A percentile compares a stretch with the other conserved stretches of the same genome.
Evolutionary conservation across 2,888 invertebrate genomes (phyloP).

Genomic region (Orchestes rusci): DNA sequence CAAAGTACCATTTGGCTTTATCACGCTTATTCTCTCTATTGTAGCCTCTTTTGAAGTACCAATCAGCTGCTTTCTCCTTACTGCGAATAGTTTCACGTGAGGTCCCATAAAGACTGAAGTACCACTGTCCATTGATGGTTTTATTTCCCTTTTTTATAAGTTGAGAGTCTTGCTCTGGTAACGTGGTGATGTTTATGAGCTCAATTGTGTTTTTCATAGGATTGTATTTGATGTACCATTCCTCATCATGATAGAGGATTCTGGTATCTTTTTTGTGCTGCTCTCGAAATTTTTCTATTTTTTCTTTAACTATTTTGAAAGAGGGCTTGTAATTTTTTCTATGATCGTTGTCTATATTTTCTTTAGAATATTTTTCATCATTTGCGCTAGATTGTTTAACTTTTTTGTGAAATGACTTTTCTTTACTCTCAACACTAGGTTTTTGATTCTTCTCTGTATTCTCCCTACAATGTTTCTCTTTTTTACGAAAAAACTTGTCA

Average conservation of each 20-base stretch:
- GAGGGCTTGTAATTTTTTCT: conserved; percentile 4
- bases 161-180: conserved; percentile 8
- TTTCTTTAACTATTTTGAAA: conserved; percentile 10
- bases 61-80: conserved; percentile 29
- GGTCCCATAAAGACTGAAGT: conserved; percentile 31
- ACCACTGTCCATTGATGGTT: conserved; percentile 35
- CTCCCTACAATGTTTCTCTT: too few relatives aligned
- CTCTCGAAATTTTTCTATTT: conserved; percentile 5
- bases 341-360: not conserved
- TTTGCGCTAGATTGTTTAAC: not conserved
- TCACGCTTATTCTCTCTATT: conserved; percentile 32
- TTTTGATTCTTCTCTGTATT: too few relatives aligned
- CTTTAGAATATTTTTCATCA: conserved; percentile 1
- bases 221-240: conserved; percentile 21
- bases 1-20: conserved; percentile 38
- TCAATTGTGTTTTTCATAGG: conserved; percentile 18
- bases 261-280: not conserved
- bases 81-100: conserved; percentile 31
- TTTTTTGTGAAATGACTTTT: conserved; percentile 1
- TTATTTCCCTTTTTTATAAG: conserved; percentile 21
- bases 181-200: conserved; percentile 15
- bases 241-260: conserved; percentile 11
- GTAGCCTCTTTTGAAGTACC: conserved; percentile 34
- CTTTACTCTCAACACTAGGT: not conserved
- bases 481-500: conserved; percentile 1